Evolutionary conservation across 2,797 vertebrate species (phyloP), one percentile per base, ranked within the genome.

Genomic region (Peromyscus aztecus): DNA sequence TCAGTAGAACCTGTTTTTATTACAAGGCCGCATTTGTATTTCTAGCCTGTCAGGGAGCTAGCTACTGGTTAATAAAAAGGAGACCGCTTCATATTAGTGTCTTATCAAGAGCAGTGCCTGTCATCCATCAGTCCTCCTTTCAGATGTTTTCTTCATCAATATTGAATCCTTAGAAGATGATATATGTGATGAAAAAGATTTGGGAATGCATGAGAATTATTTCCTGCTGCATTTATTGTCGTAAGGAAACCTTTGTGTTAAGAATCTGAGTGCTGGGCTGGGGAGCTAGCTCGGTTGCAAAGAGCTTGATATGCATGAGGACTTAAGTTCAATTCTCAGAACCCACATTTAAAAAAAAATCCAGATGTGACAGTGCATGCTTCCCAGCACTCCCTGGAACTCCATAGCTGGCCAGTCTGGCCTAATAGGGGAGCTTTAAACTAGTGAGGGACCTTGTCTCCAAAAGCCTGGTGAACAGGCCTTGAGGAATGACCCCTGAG

Each of bases 121-220:
- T 75, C 94, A 87, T 40, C 40, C 46, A 43, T 91, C 65, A 69
- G 81, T 93, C 80, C 34, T 55, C 1, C 55, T 82, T 94, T 81
- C 52, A 73, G 17, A 21, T 88, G 13, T 93, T 94, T 93, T 31
- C 61, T 90, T 52, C 63, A 16, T 94, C 40, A 9, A 5, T 81
- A 65, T 4, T 71, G 77, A 96, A 80, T 92, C 61, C 71, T 96
- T 90, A 31, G 80, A 90, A 93, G 85, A 94, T 34, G n/a, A 4
- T n/a, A 27, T 37, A 1, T 7, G n/a, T 0, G 2, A 63, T 76
- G 61, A 92, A 59, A 94, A 92, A 40, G 59, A 81, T n/a, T 76
- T 65, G 76, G 89, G 49, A 78, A 17, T 88, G 34, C 57, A 52
- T 16, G 27, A 65, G 86, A 61, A n/a, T n/a, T 34, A 24, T 75